phyloP scores from a whole-genome alignment of 2,888 invertebrate genomes.

The Drosophila phalerata region DNA sequence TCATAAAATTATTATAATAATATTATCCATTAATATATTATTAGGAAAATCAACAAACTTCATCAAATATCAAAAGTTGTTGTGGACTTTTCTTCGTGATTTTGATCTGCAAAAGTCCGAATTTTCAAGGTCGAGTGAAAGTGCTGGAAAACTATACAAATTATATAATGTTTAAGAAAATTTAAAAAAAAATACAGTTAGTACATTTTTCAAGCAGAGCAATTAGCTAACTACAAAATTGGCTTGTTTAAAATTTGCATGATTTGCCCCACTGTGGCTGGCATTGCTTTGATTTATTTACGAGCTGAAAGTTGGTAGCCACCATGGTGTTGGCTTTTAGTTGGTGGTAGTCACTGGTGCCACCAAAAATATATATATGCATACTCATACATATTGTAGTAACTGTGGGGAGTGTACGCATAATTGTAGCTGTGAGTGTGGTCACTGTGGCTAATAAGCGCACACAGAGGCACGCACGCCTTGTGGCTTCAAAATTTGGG shows the following conservation, averaged over 20 bases:
- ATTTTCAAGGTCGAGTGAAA: too few relatives aligned
- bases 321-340: constrained; percentile 68
- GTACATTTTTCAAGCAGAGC: too few relatives aligned
- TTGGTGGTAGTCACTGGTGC: constrained; percentile 58
- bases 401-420: constrained; percentile 7
- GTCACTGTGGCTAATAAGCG: constrained; percentile 68
- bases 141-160: too few relatives aligned
- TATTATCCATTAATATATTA: too few relatives aligned
- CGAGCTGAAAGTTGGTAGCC: constrained; percentile 62
- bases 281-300: constrained; percentile 66
- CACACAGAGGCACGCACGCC: constrained; percentile 58
- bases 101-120: too few relatives aligned
- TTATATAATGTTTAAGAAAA: too few relatives aligned
- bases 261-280: constrained; percentile 53
- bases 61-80: too few relatives aligned
- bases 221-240: background rate
- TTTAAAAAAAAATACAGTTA: too few relatives aligned
- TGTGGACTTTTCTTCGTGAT: too few relatives aligned
- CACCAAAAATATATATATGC: constrained; percentile 32
- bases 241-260: background rate
- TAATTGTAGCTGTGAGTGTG: constrained; percentile 52
- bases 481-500: constrained; percentile 66
- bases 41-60: too few relatives aligned
- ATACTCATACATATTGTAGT: constrained; percentile 8
- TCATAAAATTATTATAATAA: too few relatives aligned